phyloP scores from a whole-genome alignment of 2,113 vertebrate genomes.

The Leptodactylus fuscus region DNA sequence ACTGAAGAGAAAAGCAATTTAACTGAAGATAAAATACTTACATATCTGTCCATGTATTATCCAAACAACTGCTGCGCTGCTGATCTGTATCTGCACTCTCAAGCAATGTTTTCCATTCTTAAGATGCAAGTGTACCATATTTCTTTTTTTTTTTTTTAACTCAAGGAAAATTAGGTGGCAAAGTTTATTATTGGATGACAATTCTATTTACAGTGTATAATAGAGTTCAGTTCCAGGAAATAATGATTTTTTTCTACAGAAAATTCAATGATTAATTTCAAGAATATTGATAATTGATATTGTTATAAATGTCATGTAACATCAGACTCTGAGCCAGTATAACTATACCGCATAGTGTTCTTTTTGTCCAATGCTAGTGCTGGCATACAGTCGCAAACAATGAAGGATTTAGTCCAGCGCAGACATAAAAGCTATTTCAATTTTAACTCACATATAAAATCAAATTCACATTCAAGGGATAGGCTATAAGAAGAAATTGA shows the following conservation, averaged over 20 bases:
- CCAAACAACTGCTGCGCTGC: not conserved
- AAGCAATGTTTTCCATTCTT: not conserved
- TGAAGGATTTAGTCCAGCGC: too few species aligned
- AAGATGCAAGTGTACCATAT: not conserved
- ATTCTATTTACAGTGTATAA: not conserved
- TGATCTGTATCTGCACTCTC: not conserved
- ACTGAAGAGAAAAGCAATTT: slow-evolving; percentile 11
- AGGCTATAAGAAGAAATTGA: too few species aligned
- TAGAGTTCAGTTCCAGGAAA: not conserved
- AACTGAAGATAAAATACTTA: not conserved
- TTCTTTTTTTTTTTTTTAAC: not conserved
- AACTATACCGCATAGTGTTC: too few species aligned
- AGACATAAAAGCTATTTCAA: too few species aligned
- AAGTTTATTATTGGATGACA: not conserved
- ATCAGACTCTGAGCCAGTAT: too few species aligned
- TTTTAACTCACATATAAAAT: too few species aligned
- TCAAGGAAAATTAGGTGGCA: not conserved
- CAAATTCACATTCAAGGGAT: too few species aligned
- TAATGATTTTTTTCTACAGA: not conserved
- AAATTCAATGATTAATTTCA: too few species aligned
- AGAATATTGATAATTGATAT: too few species aligned
- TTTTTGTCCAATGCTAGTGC: too few species aligned
- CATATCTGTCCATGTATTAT: not conserved
- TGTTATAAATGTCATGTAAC: too few species aligned
- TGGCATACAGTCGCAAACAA: too few species aligned